These are phyloP conservation scores for Epinephelus awoara DNA, from an alignment of 2,797 vertebrate species.

Conservation along the genomic window DNA sequence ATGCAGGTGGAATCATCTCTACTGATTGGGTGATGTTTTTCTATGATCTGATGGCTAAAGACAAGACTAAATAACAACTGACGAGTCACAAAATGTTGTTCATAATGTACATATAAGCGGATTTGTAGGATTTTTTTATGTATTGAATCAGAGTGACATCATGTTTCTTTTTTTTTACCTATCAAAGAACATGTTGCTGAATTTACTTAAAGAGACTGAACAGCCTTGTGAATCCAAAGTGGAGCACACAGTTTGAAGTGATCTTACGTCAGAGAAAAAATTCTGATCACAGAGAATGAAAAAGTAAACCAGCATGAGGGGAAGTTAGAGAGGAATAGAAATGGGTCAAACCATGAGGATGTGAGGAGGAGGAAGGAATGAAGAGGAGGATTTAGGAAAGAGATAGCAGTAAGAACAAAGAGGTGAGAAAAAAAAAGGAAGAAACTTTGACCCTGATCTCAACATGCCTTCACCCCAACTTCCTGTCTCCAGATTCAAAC, in stretches of 20 bases:
- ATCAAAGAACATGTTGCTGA: constrained; percentile 2
- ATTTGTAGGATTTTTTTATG: background rate
- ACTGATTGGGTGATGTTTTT: background rate
- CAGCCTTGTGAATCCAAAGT: constrained; percentile 1
- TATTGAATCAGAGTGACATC: background rate
- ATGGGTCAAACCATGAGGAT: background rate
- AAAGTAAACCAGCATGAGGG: background rate
- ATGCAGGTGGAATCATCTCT: background rate
- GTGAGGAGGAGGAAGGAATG: too few relatives aligned
- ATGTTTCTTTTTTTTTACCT: background rate
- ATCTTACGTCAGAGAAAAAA: background rate
- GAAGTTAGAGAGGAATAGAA: background rate
- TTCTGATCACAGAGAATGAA: constrained; percentile 22
- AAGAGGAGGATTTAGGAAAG: background rate
- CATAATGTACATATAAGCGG: background rate
- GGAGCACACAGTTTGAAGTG: background rate
- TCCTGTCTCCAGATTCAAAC: constrained; percentile 6
- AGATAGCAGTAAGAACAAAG: background rate
- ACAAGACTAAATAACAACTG: background rate
- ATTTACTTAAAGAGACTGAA: background rate
- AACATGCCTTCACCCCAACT: background rate
- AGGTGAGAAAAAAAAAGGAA: background rate
- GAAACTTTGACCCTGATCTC: background rate
- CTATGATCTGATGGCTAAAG: background rate
- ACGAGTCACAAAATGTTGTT: too few relatives aligned